Evolutionary conservation across 2,797 vertebrate genomes (phyloP), one percentile per base, ranked within the genome.

Genomic region (Rhynchotus rufescens): DNA sequence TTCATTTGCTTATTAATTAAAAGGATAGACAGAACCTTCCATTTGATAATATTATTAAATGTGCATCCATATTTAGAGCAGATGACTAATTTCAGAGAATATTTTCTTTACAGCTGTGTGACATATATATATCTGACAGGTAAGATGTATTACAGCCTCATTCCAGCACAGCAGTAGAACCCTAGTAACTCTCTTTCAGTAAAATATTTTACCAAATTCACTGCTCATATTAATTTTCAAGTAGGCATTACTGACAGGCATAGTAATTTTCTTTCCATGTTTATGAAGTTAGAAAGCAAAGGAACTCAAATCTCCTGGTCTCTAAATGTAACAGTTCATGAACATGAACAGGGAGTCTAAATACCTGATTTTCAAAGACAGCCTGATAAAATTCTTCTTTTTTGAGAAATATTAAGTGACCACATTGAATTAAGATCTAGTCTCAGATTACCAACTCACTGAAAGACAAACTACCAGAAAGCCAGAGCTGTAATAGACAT

Each of bases 401-500:
- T 91, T 68, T 80, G 15, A 71, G 28, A 30, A 80, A 71, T 90
- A 74, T 82, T 7, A 49, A 61, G 25, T 45, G 54, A 34, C n/a
- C 17, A 8, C 9, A 14, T 6, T 73, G 45, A 65, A 23, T 56
- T 73, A 26, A 45, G 17, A 49, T 57, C 44, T 64, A 22, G 30
- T 47, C 36, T 77, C 30, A 23, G 44, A 30, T 13, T 51, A 34
- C n/a, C 3, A 77, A 49, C 2, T 3, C 34, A 38, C 49, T 67
- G 36, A 15, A 88, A 92, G 36, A 86, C 15, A 60, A 40, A 91
- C 65, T 4, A 34, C 20, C 15, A 85, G 67, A 30, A 60, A 71
- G 40, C 36, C 6, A 56, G 20, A 60, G n/a, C 25, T 16, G 22
- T 0, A 2, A 4, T 36, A 44, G 9, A 7, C 59, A 9, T 22